A percentile compares a stretch with the other conserved stretches of the same genome.
These are phyloP conservation scores for Sphaeramia orbicularis DNA, from an alignment of 2,797 vertebrate genomes.

Conservation along the genomic window DNA sequence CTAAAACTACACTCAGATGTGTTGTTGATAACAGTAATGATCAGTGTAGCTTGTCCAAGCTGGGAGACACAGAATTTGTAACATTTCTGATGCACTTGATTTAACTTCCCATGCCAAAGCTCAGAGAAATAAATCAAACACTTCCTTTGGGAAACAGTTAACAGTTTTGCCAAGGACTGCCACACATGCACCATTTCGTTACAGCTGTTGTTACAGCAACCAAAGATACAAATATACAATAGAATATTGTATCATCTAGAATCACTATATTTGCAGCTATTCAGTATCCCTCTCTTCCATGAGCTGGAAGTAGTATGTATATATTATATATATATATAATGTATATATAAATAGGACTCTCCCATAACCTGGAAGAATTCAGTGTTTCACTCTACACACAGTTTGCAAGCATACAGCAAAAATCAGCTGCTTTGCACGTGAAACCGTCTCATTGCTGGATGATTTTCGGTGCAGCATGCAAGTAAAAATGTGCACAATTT, in stretches of 20 bases:
- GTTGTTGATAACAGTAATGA: slow-evolving; percentile 18
- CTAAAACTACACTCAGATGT: slow-evolving; percentile 15
- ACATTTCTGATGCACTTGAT: slow-evolving; percentile 30
- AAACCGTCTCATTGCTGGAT: slow-evolving; percentile 52
- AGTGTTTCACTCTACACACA: slow-evolving; percentile 77
- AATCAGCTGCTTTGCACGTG: slow-evolving; percentile 70
- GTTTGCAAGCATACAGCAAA: slow-evolving; percentile 76
- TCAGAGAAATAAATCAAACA: slow-evolving; percentile 40
- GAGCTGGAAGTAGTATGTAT: slow-evolving; percentile 70
- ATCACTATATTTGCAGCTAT: slow-evolving; percentile 71
- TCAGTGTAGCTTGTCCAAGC: slow-evolving; percentile 14
- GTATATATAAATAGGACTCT: slow-evolving; percentile 68
- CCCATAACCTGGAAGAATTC: slow-evolving; percentile 69
- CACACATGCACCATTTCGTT: slow-evolving; percentile 62
- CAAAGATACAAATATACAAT: slow-evolving; percentile 68
- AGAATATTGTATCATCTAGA: slow-evolving; percentile 64
- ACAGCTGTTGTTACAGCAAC: slow-evolving; percentile 62
- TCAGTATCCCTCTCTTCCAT: slow-evolving; percentile 68
- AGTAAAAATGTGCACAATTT: slow-evolving; percentile 81
- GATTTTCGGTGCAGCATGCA: slow-evolving; percentile 86
- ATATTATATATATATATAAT: slow-evolving; percentile 39
- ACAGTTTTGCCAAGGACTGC: slow-evolving; percentile 53
- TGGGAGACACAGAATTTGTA: slow-evolving; percentile 6
- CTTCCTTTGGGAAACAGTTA: slow-evolving; percentile 33
- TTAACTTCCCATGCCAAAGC: slow-evolving; percentile 2